Base-by-base conservation (phyloP, 2,113 vertebrate genomes). In the Melospiza georgiana region DNA sequence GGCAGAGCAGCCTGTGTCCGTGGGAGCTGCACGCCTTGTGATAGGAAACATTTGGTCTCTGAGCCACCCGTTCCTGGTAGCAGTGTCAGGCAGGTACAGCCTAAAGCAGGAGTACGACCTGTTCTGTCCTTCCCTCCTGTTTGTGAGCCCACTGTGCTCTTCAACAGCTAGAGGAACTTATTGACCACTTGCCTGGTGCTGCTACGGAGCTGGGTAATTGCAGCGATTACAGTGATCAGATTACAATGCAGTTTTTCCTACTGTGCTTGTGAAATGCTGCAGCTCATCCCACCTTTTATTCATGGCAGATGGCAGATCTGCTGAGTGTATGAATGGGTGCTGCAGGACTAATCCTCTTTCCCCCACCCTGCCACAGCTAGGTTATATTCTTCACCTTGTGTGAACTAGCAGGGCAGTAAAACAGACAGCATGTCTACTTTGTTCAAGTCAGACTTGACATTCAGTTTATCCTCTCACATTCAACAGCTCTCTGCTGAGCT, bases 381-480 rank as follows among this genome's bases (percentile, higher is more conserved):
- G 63, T 67, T 93, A 48, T 77, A 23, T 85, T 85, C 89, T 85
- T 95, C 82, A 77, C 91, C 85, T 92, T 44, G 68, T 59, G 22
- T 74, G 87, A 92, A 74, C 79, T 77, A 81, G 16, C 52, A 80
- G 33, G 43, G 57, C 71, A 46, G 63, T 79, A 73, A 80, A 95
- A 61, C 10, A 85, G 83, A 61, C 49, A 62, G 35, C 48, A 23
- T 5, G 3, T 74, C 68, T 83, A 31, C 65, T 82, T 71, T 28
- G 10, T 59, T n/a, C 16, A 0, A 67, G 87, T 83, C 63, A 84
- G 69, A 44, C 63, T 61, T 85, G 57, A 58, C 75, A 88, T 91
- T 85, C 85, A 37, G 68, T 95, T 95, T 90, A 74, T 77, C n/a
- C 17, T 85, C 66, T 91, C 66, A 28, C 73, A 69, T 83, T 82